A percentile compares a stretch with the other conserved stretches of the same genome.
These are phyloP conservation scores for Charadrius vociferus DNA, from an alignment of 2,113 vertebrate genomes.

Conservation along the genomic window DNA sequence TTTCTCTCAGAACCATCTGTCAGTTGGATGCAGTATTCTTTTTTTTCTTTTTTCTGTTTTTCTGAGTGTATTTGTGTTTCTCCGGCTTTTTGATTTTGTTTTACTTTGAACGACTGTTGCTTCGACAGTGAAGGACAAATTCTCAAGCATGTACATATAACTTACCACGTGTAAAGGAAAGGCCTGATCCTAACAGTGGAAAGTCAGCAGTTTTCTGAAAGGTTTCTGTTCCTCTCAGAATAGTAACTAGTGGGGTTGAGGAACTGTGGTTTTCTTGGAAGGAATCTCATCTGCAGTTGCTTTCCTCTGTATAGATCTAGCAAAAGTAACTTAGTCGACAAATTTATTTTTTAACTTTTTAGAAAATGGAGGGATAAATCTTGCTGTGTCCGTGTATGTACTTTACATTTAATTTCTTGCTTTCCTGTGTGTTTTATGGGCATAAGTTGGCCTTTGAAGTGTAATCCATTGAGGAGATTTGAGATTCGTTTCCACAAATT, in stretches of 20 bases:
- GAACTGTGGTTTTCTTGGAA: slow-evolving; percentile 1
- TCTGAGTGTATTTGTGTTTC: not conserved
- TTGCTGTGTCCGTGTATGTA: rapidly evolving
- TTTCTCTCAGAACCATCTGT: not conserved
- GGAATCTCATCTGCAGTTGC: not conserved
- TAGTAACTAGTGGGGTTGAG: not conserved
- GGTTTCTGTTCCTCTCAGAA: slow-evolving; percentile 5
- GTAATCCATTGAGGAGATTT: not conserved
- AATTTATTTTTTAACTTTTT: not conserved
- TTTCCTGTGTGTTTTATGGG: not conserved
- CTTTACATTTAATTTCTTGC: not conserved
- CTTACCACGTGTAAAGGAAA: not conserved
- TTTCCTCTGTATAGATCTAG: not conserved
- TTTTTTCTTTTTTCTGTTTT: not conserved
- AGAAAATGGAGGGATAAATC: not conserved
- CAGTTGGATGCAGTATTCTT: not conserved
- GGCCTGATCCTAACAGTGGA: not conserved
- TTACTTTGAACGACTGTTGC: not conserved
- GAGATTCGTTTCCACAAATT: not conserved
- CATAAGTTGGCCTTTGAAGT: not conserved
- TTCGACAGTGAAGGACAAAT: not conserved
- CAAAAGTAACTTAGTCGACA: not conserved
- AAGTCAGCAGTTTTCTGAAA: slow-evolving; percentile 33
- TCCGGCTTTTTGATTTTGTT: not conserved
- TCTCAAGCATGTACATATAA: not conserved